Base-by-base conservation (phyloP, 2,113 vertebrate species). In the Thamnophis sirtalis region DNA sequence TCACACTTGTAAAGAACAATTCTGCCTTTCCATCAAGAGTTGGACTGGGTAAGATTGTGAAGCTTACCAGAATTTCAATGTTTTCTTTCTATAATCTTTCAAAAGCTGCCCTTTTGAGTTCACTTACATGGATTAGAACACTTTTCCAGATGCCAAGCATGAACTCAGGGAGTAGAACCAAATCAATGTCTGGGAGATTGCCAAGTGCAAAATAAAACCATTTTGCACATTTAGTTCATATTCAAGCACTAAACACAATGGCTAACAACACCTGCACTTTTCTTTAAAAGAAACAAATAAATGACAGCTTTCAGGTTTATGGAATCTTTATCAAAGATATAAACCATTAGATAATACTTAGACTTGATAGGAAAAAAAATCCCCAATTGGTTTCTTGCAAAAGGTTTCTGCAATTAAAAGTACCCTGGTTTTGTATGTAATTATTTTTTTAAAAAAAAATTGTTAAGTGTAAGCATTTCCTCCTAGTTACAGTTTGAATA, bases 301-400 rank as follows among this genome's bases (percentile, higher is more conserved):
- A 11, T 63, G 91, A 89, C 89, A 19, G 54, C 48, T 93, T 94
- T 92, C 84, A 93, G 87, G 86, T 91, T 86, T 92, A 84, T 84
- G 93, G 53, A 10, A 1, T 87, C 0, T 53, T 87, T 92, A 91
- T 91, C 94, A 93, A 84, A 80, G 73, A 80, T 80, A 80, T 80
- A 80, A 80, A 80, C 93, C 91, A 87, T 48, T 48, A 84, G 53
- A 93, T 94, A 93, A 19, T 87, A 63, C 58, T 94, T 89, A 50
- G 9, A 93, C 91, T 63, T 91, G 84, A 93, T 53, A 90, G 91
- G 56, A 15, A 84, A 13, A 60, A 43, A 8, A 13, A 13, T 2
- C 33, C 15, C 73, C 7, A 7, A 80, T 8, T 51, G 17, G 7
- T 60, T 86, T 19, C 17, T 86, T 56, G 84, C 0, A 55, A 90